Evolutionary conservation across 1,140 invertebrate species (phyloP).

Genomic region (Varroa destructor): DNA sequence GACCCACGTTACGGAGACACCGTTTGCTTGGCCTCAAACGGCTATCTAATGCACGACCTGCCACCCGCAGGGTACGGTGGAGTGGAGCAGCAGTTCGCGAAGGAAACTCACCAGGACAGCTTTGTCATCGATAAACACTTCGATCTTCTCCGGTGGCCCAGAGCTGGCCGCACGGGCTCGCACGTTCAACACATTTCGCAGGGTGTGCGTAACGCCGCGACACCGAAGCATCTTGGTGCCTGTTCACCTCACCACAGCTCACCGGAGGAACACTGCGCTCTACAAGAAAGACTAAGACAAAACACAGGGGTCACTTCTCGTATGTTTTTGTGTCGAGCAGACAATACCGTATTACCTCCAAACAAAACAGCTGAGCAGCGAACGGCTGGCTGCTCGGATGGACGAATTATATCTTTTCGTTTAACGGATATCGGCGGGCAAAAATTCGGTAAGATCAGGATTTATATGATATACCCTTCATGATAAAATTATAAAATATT

Average conservation of each 20-base stretch:
- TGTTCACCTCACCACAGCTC: neutral
- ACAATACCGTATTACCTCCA: neutral
- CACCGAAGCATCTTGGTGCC: constrained; percentile 5
- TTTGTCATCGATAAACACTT: constrained; percentile 96
- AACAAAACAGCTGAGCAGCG: no score
- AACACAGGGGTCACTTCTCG: constrained; percentile 25
- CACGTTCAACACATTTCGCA: constrained; percentile 6
- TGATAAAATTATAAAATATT: no score
- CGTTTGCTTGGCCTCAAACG: no score
- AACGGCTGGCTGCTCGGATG: no score
- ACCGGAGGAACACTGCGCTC: neutral
- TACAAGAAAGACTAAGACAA: neutral
- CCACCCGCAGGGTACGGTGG: no score
- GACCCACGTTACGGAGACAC: no score
- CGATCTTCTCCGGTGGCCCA: constrained; percentile 58
- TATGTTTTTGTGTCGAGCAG: constrained; percentile 3
- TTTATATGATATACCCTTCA: no score
- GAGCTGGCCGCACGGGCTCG: neutral
- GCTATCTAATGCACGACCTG: no score
- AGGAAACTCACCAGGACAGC: constrained; percentile 50
- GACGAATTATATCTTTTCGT: no score
- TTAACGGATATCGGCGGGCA: no score
- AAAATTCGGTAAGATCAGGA: no score
- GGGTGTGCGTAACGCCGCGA: constrained; percentile 9
- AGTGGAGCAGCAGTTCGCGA: neutral